phyloP scores from a whole-genome alignment of 2,797 vertebrate genomes.

The Leptatherina wallacei region DNA sequence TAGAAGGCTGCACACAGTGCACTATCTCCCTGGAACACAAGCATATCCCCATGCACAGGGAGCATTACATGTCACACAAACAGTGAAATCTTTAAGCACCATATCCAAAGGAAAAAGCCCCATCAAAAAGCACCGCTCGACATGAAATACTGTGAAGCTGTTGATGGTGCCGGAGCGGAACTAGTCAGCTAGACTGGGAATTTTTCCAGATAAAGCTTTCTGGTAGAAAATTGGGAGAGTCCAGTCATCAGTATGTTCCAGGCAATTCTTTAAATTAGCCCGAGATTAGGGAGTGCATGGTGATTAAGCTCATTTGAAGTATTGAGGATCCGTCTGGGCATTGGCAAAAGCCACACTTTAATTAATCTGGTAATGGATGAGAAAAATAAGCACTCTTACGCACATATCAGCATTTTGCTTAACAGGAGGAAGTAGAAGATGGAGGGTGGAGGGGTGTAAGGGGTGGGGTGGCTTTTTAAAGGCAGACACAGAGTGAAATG shows the following conservation, averaged over 20 bases:
- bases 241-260: slow-evolving; percentile 78
- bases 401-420: slow-evolving; percentile 84
- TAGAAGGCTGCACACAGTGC: slow-evolving; percentile 42
- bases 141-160: slow-evolving; percentile 69
- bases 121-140: slow-evolving; percentile 67
- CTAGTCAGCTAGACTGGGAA: slow-evolving; percentile 52
- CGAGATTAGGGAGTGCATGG: slow-evolving; percentile 83
- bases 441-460: slow-evolving; percentile 11
- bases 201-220: slow-evolving; percentile 73
- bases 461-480: slow-evolving; percentile 62
- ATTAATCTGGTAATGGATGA: slow-evolving; percentile 87
- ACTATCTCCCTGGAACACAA: slow-evolving; percentile 75
- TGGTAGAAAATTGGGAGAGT: slow-evolving; percentile 76
- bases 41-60: slow-evolving; percentile 63
- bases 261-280: slow-evolving; percentile 84
- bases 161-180: slow-evolving; percentile 61
- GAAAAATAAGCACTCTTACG: slow-evolving; percentile 83
- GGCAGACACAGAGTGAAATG: slow-evolving; percentile 82
- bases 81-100: slow-evolving; percentile 78
- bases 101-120: slow-evolving; percentile 70
- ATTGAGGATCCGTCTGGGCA: slow-evolving; percentile 84
- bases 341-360: slow-evolving; percentile 84
- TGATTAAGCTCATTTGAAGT: slow-evolving; percentile 87
- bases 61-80: slow-evolving; percentile 78
- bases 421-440: slow-evolving; percentile 72